phyloP scores from a whole-genome alignment of 2,888 invertebrate genomes.

The Ctenicera cuprea region DNA sequence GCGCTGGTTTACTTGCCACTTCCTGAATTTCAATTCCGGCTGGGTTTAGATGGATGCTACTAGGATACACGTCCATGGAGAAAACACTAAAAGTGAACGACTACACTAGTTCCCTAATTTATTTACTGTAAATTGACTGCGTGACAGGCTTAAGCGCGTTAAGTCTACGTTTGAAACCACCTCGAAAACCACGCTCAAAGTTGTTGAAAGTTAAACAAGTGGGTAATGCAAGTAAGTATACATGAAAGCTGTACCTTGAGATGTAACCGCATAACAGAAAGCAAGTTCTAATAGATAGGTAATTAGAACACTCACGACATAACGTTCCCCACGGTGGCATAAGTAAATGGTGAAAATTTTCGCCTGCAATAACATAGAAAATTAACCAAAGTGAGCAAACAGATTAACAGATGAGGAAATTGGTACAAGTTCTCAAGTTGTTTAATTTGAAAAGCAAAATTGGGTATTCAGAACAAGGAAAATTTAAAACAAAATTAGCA shows the following conservation, averaged over 20 bases:
- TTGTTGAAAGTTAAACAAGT: background rate
- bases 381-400: too few relatives aligned
- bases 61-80: constrained; percentile 14
- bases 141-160: constrained; percentile 9
- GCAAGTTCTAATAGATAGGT: too few relatives aligned
- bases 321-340: too few relatives aligned
- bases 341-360: too few relatives aligned
- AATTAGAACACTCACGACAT: too few relatives aligned
- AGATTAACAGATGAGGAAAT: too few relatives aligned
- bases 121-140: constrained; percentile 41
- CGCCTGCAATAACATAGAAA: too few relatives aligned
- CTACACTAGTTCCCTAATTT: constrained; percentile 40
- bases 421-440: too few relatives aligned
- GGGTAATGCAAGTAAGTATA: constrained; percentile 1
- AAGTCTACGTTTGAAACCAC: constrained; percentile 2
- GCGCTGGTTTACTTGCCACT: constrained; percentile 50
- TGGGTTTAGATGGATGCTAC: constrained; percentile 39
- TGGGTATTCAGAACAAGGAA: background rate
- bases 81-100: constrained; percentile 43
- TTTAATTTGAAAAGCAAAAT: too few relatives aligned
- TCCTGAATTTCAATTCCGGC: constrained; percentile 52
- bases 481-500: constrained; percentile 1
- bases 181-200: background rate
- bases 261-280: too few relatives aligned
- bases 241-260: background rate